These are phyloP conservation scores for Netelia fuscicornis DNA, from an alignment of 2,888 invertebrate species.

Conservation along the genomic window DNA sequence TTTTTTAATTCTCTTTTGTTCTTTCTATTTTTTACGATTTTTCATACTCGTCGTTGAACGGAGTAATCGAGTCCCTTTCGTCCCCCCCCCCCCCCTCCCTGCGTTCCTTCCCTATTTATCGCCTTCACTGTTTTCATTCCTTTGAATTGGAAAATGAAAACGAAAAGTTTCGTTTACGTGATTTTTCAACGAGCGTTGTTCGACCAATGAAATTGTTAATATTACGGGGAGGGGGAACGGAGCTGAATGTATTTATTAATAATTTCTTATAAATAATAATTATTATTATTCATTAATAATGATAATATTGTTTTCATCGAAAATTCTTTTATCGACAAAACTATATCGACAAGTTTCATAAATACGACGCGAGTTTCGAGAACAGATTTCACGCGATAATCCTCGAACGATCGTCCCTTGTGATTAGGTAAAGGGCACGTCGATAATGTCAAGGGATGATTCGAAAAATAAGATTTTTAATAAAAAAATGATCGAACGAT, in stretches of 20 bases:
- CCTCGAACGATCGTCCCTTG: not conserved
- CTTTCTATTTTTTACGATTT: conserved; percentile 1
- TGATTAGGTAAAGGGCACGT: not conserved
- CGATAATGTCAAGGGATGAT: not conserved
- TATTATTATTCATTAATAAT: not conserved
- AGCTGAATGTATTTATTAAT: not conserved
- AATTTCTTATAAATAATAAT: too few species aligned
- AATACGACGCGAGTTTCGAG: not conserved
- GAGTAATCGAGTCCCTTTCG: conserved; percentile 32
- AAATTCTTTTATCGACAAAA: not conserved
- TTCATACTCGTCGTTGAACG: conserved; percentile 15
- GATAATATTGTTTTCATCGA: not conserved
- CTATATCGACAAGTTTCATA: conserved; percentile 32
- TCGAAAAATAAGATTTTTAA: not conserved
- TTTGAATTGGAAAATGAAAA: too few species aligned
- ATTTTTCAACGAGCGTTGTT: too few species aligned
- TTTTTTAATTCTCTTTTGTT: not conserved
- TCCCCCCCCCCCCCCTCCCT: too few species aligned
- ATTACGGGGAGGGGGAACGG: not conserved
- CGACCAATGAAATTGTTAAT: not conserved
- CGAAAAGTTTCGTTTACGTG: too few species aligned
- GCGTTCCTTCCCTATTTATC: conserved; percentile 6
- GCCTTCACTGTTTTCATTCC: too few species aligned
- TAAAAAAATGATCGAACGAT: not conserved
- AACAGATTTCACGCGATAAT: conserved; percentile 7